A percentile compares a stretch with the other conserved stretches of the same genome.
Evolutionary conservation across 2,888 invertebrate species (phyloP).

Genomic region (Oscheius sp.): DNA sequence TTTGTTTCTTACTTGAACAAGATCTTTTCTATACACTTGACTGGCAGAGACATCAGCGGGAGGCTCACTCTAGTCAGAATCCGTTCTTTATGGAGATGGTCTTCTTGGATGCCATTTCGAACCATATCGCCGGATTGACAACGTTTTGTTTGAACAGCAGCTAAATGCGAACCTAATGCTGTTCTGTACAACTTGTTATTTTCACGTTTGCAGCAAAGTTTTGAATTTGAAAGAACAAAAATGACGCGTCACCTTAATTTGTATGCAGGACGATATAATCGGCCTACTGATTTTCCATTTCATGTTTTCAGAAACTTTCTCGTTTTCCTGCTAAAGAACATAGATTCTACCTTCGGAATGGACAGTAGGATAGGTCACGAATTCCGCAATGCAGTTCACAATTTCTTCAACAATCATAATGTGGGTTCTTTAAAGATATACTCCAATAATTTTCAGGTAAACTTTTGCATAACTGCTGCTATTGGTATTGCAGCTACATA

Average conservation of each 20-base stretch:
- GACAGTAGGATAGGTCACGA: slow-evolving; percentile 9
- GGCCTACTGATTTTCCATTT: neutral
- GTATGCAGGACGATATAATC: slow-evolving; percentile 2
- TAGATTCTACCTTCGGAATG: neutral
- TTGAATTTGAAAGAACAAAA: slow-evolving; percentile 21
- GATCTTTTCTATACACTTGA: too few species aligned
- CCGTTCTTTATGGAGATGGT: too few species aligned
- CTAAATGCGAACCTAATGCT: neutral
- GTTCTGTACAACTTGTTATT: neutral
- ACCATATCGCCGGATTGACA: too few species aligned
- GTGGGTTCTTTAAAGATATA: slow-evolving; percentile 26
- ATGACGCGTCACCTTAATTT: slow-evolving; percentile 11
- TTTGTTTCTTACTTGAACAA: too few species aligned
- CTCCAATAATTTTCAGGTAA: slow-evolving; percentile 43
- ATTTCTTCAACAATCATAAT: slow-evolving; percentile 48
- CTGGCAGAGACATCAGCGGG: too few species aligned
- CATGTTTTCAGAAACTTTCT: neutral
- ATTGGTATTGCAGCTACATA: slow-evolving; percentile 44
- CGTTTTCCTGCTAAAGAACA: neutral
- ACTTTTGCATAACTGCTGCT: slow-evolving; percentile 41
- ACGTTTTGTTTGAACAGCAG: neutral
- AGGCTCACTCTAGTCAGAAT: too few species aligned
- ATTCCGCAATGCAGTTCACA: slow-evolving; percentile 18
- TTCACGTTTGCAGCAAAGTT: neutral
- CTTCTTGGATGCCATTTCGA: too few species aligned